Conservation (phyloP, 1,140 invertebrate genomes). For the Drosophila bocqueti region DNA sequence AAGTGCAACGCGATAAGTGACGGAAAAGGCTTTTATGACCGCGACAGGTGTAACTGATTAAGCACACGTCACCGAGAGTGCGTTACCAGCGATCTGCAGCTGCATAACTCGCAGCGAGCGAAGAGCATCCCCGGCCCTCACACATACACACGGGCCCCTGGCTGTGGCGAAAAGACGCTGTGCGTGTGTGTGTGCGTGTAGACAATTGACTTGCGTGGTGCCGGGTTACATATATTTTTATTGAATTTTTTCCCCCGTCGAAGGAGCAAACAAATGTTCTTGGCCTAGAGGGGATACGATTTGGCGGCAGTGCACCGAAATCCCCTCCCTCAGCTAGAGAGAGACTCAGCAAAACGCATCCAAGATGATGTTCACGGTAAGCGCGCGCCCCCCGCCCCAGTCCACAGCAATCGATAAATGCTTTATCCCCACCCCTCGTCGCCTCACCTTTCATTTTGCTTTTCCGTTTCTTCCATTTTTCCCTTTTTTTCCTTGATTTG, state of each 20-base stretch:
- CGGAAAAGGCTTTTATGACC: slow-evolving; percentile 1
- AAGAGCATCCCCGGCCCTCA: slow-evolving; percentile 38
- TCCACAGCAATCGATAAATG: slow-evolving; percentile 44
- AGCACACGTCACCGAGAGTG: neutral
- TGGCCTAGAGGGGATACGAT: slow-evolving; percentile 43
- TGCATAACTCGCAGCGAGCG: neutral
- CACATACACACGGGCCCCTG: slow-evolving; percentile 41
- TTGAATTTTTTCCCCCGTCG: slow-evolving; percentile 59
- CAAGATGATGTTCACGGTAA: slow-evolving; percentile 84
- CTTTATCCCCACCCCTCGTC: slow-evolving; percentile 1
- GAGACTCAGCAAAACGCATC: slow-evolving; percentile 31
- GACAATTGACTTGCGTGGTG: slow-evolving; percentile 79
- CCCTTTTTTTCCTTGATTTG: neutral
- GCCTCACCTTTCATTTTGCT: neutral
- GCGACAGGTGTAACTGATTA: slow-evolving; percentile 21
- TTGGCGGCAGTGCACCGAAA: slow-evolving; percentile 45
- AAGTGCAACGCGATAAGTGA: slow-evolving; percentile 12
- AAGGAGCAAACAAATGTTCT: slow-evolving; percentile 52
- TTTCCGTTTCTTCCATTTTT: neutral
- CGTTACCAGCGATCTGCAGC: neutral
- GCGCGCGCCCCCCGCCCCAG: slow-evolving; percentile 38
- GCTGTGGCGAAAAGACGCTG: slow-evolving; percentile 45
- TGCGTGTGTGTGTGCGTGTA: slow-evolving; percentile 60
- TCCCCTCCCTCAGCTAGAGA: slow-evolving; percentile 23
- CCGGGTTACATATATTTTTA: slow-evolving; percentile 81